phyloP scores from a whole-genome alignment of 1,140 invertebrate species.

The Hestina assimilis region DNA sequence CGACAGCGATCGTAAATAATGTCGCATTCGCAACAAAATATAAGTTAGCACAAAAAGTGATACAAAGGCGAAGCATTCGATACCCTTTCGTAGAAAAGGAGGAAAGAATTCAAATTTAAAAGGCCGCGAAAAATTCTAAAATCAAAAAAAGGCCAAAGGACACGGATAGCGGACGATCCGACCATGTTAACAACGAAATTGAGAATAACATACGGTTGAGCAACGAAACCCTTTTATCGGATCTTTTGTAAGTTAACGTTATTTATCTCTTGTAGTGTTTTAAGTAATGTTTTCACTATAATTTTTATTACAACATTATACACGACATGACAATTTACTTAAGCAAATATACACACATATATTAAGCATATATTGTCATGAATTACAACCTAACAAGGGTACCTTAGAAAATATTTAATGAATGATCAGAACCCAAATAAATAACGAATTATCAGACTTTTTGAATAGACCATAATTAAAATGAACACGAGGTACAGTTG shows the following conservation, averaged over 20 bases:
- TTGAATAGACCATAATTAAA: not conserved
- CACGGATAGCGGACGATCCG: constrained; percentile 49
- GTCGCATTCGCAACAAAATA: constrained; percentile 60
- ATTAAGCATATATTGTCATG: constrained; percentile 31
- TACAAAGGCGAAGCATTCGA: constrained; percentile 76
- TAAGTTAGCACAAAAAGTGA: constrained; percentile 70
- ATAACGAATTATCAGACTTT: too few relatives aligned
- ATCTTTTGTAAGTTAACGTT: constrained; percentile 4
- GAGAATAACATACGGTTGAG: constrained; percentile 35
- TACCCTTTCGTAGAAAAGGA: constrained; percentile 75
- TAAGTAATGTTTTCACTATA: not conserved
- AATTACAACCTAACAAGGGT: not conserved
- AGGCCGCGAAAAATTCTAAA: constrained; percentile 66
- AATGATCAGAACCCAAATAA: too few relatives aligned
- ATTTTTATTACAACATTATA: not conserved
- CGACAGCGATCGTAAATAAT: constrained; percentile 65
- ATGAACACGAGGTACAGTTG: not conserved
- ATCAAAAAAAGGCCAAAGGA: constrained; percentile 60
- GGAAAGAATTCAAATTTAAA: constrained; percentile 74
- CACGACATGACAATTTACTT: too few relatives aligned
- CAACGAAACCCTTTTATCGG: constrained; percentile 34
- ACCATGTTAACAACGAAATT: constrained; percentile 49
- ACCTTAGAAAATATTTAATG: too few relatives aligned
- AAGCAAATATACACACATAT: too few relatives aligned
- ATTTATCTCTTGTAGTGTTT: constrained; percentile 2